Conservation (phyloP, 37 sponge, comb jelly and placozoan genomes). For the Haliclona indistincta region DNA sequence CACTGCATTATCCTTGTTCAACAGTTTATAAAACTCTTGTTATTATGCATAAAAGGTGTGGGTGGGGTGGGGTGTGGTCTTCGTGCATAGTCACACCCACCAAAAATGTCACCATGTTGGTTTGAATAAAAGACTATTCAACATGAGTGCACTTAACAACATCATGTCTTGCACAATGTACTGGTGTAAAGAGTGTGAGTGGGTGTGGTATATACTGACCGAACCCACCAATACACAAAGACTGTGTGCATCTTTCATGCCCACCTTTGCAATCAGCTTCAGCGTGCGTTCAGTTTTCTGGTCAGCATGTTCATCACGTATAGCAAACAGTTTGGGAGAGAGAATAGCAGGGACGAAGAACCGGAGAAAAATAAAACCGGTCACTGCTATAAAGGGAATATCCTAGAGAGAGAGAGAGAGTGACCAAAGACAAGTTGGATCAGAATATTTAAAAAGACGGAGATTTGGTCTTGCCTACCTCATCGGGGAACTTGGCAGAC, state of each 20-base stretch:
- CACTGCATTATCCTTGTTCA: no score
- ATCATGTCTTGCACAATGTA: no score
- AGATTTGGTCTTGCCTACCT: not conserved
- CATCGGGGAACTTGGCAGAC: conserved; percentile 49
- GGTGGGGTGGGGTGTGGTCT: no score
- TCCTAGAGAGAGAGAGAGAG: conserved; percentile 40
- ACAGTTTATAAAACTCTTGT: no score
- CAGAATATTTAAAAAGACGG: not conserved
- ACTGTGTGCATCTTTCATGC: not conserved
- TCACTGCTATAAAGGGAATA: conserved; percentile 76
- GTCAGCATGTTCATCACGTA: conserved; percentile 84
- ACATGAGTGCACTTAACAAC: no score
- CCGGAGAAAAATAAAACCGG: conserved; percentile 90
- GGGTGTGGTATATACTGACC: not conserved
- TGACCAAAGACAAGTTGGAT: not conserved
- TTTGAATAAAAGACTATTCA: no score
- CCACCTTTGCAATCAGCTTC: conserved; percentile 90
- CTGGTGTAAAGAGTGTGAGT: no score
- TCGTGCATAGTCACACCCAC: no score
- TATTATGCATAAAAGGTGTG: no score
- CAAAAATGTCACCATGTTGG: no score
- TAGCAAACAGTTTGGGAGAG: conserved; percentile 90
- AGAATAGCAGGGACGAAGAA: conserved; percentile 96
- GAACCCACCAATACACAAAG: not conserved
- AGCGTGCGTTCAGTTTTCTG: conserved; percentile 87